Percentiles rank a stretch among this genome's conserved stretches.
These are phyloP conservation scores for Sebastes itinus DNA, from an alignment of 2,797 vertebrate genomes.

Conservation along the genomic window DNA sequence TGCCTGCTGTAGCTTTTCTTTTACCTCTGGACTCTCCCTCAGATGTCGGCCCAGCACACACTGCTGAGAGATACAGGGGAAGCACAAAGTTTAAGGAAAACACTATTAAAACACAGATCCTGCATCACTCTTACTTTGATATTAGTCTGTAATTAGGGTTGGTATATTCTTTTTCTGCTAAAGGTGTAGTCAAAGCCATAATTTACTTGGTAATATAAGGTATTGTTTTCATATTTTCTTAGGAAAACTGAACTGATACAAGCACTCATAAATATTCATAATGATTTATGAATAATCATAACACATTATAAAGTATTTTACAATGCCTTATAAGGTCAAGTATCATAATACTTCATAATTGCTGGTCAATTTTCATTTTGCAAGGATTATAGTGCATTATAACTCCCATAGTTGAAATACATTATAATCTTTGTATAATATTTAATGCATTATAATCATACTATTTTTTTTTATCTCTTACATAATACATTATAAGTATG, in stretches of 20 bases:
- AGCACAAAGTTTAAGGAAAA: slow-evolving; percentile 30
- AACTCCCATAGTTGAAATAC: too few species aligned
- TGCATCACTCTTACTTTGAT: background rate
- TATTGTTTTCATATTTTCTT: background rate
- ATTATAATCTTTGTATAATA: too few species aligned
- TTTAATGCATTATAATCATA: too few species aligned
- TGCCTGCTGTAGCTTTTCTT: slow-evolving; percentile 74
- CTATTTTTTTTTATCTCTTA: too few species aligned
- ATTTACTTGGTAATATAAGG: background rate
- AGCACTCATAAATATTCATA: too few species aligned
- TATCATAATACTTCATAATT: too few species aligned
- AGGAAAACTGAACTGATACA: background rate
- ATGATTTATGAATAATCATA: too few species aligned
- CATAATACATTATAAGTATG: too few species aligned
- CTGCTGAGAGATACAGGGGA: slow-evolving; percentile 36
- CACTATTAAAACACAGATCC: slow-evolving; percentile 7
- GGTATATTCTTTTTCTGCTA: background rate
- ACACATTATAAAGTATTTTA: too few species aligned
- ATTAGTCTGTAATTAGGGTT: background rate
- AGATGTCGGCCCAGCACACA: slow-evolving; percentile 71
- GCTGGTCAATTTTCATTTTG: too few species aligned
- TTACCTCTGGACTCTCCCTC: slow-evolving; percentile 70
- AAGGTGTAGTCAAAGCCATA: background rate
- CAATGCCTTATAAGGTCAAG: too few species aligned
- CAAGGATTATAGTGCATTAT: too few species aligned